Evolutionary conservation across 2,113 vertebrate genomes (phyloP).

Genomic region (Podilymbus podiceps): DNA sequence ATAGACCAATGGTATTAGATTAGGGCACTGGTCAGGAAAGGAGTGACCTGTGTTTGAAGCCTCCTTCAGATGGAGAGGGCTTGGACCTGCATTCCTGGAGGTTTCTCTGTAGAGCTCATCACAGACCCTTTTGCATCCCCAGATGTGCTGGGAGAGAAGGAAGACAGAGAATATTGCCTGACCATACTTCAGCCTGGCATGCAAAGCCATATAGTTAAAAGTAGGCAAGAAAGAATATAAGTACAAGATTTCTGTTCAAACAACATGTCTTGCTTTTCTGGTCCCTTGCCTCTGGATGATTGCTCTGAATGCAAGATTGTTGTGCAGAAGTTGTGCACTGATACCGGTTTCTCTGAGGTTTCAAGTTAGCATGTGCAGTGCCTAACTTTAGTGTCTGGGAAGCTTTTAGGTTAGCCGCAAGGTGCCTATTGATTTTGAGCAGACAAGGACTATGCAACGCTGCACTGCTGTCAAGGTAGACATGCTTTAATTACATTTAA

Average conservation of each 20-base stretch:
- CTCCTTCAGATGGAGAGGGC: background rate
- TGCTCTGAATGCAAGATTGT: background rate
- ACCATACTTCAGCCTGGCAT: background rate
- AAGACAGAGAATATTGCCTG: background rate
- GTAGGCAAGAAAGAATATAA: background rate
- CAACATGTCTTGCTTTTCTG: background rate
- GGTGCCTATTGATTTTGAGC: background rate
- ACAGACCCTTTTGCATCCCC: background rate
- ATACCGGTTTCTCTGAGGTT: background rate
- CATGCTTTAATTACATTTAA: background rate
- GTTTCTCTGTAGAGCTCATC: fast-evolving
- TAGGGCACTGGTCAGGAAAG: background rate
- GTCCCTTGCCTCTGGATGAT: background rate
- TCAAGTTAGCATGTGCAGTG: background rate
- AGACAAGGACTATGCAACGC: background rate
- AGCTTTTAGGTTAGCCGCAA: background rate
- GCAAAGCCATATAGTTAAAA: background rate
- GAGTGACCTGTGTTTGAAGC: background rate
- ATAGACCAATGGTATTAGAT: background rate
- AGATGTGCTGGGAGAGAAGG: background rate
- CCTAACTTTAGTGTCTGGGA: background rate
- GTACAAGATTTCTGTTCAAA: background rate
- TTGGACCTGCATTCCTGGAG: background rate
- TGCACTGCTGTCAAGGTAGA: background rate
- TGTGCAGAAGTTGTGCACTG: background rate